Base-by-base conservation (phyloP, 2,888 invertebrate species). In the Charanyca ferruginea region DNA sequence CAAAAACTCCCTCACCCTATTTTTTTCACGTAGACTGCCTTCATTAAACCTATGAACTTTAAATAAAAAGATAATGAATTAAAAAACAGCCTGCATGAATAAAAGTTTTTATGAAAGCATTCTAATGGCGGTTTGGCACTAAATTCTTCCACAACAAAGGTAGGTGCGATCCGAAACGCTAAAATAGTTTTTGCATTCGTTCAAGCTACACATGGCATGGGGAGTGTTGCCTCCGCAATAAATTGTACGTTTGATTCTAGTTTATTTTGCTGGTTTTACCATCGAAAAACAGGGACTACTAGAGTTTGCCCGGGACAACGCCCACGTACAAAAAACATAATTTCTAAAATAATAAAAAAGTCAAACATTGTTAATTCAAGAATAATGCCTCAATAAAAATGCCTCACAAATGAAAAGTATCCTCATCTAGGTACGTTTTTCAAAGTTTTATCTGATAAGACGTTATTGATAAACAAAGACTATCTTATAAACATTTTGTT, bases 191-290 rank as follows among this genome's bases (percentile, higher is more conserved):
- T 78, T 78, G 59, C 71, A 61, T 60, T 69, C 66, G 64, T 74
- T 73, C 55, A 65, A 66, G 49, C 66, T 73, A 64, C 73, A 70
- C 77, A 82, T 68, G 80, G 77, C 78, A 81, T 73, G 73, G 79
- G 77, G 69, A 52, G 72, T 72, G 74, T 74, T 63, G 80, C 73
- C 74, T 52, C 74, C 69, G 78, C 81, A 73, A 87, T 88, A 87
- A 88, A 87, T 87, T 85, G 72, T 80, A 78, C 78, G 71, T 81
- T 79, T 77, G 70, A 80, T 80, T 70, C 65, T 13, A 48, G 47
- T 73, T 53, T 65, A 51, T 53, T 53, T 73, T 49, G 9, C 48
- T 49, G 48, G 53, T 23, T 64, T 71, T 28, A 35, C 38, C 22
- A 42, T 42, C 13, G 28, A 23, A 42, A 53, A 18, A 53, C 47